Conservation (phyloP, 2,888 invertebrate species). For the Cryptosula pallasiana region DNA sequence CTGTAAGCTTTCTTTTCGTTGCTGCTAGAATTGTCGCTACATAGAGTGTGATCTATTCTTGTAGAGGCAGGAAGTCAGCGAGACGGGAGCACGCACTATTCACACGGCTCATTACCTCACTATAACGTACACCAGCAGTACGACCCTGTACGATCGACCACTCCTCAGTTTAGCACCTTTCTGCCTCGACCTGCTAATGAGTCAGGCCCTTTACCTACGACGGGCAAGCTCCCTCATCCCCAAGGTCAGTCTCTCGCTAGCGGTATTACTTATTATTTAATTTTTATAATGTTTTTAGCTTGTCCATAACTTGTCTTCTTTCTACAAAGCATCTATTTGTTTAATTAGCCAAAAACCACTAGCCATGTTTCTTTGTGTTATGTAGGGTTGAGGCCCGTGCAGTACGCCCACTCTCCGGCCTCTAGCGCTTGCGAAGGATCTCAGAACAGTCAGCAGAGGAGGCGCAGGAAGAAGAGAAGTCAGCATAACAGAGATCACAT, state of each 20-base stretch:
- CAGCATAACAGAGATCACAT: constrained; percentile 13
- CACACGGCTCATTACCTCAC: constrained; percentile 18
- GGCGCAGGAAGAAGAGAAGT: constrained; percentile 20
- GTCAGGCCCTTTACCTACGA: background rate
- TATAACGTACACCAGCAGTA: constrained; percentile 24
- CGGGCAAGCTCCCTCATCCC: constrained; percentile 10
- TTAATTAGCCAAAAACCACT: too few species aligned
- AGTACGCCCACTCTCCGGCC: background rate
- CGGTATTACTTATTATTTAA: too few species aligned
- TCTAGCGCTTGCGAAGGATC: background rate
- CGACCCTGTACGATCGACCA: background rate
- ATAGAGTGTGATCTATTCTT: too few species aligned
- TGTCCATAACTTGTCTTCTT: too few species aligned
- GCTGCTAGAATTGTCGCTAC: too few species aligned
- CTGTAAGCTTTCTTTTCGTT: too few species aligned
- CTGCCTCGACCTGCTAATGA: background rate
- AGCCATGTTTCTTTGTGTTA: too few species aligned
- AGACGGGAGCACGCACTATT: background rate
- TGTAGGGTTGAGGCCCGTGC: background rate
- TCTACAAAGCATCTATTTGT: too few species aligned
- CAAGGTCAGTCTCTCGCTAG: too few species aligned
- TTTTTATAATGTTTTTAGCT: too few species aligned
- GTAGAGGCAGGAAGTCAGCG: background rate
- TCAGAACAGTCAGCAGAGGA: background rate
- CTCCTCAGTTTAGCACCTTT: constrained; percentile 19